Base-by-base conservation (phyloP, 2,888 invertebrate species). In the Nipponacmea schrenckii region DNA sequence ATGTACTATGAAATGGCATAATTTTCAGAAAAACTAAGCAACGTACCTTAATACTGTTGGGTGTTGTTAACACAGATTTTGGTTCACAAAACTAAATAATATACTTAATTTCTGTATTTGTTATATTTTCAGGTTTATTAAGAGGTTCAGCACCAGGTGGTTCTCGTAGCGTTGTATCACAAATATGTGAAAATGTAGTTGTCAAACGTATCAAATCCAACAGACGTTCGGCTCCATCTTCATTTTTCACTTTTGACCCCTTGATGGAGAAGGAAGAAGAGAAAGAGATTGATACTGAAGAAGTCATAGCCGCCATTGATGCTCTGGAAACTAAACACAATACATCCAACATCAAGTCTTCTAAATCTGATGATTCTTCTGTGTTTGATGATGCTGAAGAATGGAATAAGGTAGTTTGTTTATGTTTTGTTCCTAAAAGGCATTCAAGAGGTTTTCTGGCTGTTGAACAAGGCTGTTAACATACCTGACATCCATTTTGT, bases 351-450 rank as follows among this genome's bases (percentile, higher is more conserved):
- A 62, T 44, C 7, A 17, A 44, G 14, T 14, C 27, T n/a, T 14
- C 20, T 10, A 69, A 69, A 39, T 64, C 64, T 24, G 68, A 64
- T 46, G 75, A 75, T 0, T 72, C 72, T 10, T 71, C 72, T 44
- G 72, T 73, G 17, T 77, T 77, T 65, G 77, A 75, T 62, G 76
- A 75, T 62, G 71, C 71, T 44, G 96, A 96, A 90, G 97, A 97
- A 90, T 97, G 97, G 95, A 95, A 95, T 31, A 95, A 96, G 84
- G 87, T 87, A 74, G 63, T 71, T n/a, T 50, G 31, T 39, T 39
- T 39, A 39, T 39, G 3, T 24, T 12, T 20, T 65, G 62, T 63
- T 12, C 2, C n/a, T 39, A n/a, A n/a, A n/a, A n/a, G n/a, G n/a
- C n/a, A n/a, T n/a, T 20, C n/a, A 64, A 15, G 14, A 20, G n/a